Evolutionary conservation across 2,888 invertebrate genomes (phyloP), one percentile per base, ranked within the genome.

Genomic region (Spicauda simplicius): DNA sequence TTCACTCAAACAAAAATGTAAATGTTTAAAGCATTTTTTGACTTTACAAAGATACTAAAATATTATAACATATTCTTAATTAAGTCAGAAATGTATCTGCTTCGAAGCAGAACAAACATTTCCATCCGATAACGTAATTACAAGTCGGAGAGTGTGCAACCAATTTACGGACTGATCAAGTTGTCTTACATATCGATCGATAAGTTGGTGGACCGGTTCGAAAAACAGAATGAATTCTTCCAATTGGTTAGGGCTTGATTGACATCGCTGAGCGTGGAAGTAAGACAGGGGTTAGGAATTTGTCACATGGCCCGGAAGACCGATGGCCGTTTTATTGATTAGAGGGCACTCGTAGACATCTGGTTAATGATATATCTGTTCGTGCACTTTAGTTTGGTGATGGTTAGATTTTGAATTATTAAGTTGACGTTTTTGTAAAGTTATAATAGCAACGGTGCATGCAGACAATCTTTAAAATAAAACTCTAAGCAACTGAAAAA

Each of bases 261-360:
- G 75, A 73, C 73, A 72, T 52, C 67, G 71, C 71, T 68, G 65
- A 73, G 74, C 73, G 50, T 14, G 25, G 75, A 74, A 69, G 72
- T 72, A 70, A 70, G 73, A 73, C 72, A 76, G 70, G 73, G 68
- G 69, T 71, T 70, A 71, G 71, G 71, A 71, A 71, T 73, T 72
- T 70, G 76, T 75, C 76, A 72, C 74, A 74, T 61, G 70, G 69
- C 16, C 19, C 14, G 65, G 53, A 73, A 75, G 72, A 78, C 72
- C 69, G 69, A 75, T 76, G 69, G 19, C 4, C 25, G 52, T 12
- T 53, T 53, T 53, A 53, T 53, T 53, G 53, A 53, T 53, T 53
- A 19, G 14, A 25, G 20, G 25, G 20, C 53, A 25, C 20, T 53
- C 53, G 19, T 19, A 18, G 10, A 16, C 50, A 50, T 50, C 50